Evolutionary conservation across 2,113 vertebrate genomes (phyloP), one percentile per base, ranked within the genome.

Genomic region (Gavia stellata): DNA sequence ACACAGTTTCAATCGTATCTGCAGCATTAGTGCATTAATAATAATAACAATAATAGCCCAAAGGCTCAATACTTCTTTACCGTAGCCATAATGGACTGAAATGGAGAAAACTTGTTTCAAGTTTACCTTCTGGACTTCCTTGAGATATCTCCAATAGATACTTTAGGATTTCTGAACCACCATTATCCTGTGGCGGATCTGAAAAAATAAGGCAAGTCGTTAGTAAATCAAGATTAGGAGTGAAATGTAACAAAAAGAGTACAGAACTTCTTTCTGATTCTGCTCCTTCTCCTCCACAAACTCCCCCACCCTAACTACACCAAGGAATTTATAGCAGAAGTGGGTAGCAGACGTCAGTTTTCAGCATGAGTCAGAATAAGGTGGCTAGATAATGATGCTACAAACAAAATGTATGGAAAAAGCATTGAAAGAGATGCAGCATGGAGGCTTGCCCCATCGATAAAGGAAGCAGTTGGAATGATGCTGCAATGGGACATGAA

Each of bases 151-250:
- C 99, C 71, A 99, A 96, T 72, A 99, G 97, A 80, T 99, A 99
- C 29, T 98, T 99, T 2, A 99, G 98, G 92, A 99, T 99, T 96
- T 99, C 99, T 10, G 99, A 99, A 90, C 99, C 99, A 17, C 99
- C 99, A 21, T 98, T 99, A 97, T 99, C 99, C 93, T 99, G 98
- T 10, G 99, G 99, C 92, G 99, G 98, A 96, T 99, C 99, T 99
- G 97, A 62, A 97, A 85, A 86, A 79, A 23, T 47, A 85, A 26
- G 24, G 45, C 17, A 78, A 86, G 17, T 3, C 70, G 47, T 94
- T 55, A 96, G 59, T 49, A 90, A 79, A 71, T 36, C 59, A 53
- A 73, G 34, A 85, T 63, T 1, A 88, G n/a, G 23, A 72, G 10
- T 50, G 45, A 71, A 72, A 70, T 10, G 5, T 4, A 59, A 70